Conservation (phyloP, 1,140 invertebrate species). For the Drosophila varians region DNA sequence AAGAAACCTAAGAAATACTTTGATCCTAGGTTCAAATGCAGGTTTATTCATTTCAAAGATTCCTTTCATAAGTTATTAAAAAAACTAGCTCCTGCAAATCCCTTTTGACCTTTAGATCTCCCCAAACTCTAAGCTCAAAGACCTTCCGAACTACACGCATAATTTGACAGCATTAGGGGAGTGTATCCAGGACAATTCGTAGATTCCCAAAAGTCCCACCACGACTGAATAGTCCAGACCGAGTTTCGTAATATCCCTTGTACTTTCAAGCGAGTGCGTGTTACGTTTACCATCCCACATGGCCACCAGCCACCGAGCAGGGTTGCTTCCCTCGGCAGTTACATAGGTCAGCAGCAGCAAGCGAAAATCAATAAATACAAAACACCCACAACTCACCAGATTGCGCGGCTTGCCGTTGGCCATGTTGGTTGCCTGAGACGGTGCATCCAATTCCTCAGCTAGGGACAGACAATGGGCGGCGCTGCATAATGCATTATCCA, state of each 20-base stretch:
- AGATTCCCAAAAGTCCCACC: slow-evolving; percentile 2
- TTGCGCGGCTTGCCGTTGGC: slow-evolving; percentile 64
- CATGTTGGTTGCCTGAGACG: slow-evolving; percentile 27
- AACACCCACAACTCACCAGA: slow-evolving; percentile 62
- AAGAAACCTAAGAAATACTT: no score
- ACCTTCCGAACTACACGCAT: background rate
- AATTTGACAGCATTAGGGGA: slow-evolving; percentile 11
- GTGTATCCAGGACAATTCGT: slow-evolving; percentile 5
- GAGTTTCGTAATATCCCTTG: slow-evolving; percentile 34
- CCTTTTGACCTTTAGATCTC: background rate
- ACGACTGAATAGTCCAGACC: background rate
- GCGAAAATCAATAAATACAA: slow-evolving; percentile 61
- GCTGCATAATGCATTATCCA: slow-evolving; percentile 52
- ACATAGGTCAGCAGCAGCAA: slow-evolving; percentile 65
- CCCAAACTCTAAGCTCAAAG: background rate
- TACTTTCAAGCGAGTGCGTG: slow-evolving; percentile 20
- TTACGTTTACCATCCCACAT: background rate
- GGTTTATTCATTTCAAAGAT: no score
- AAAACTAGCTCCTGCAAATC: no score
- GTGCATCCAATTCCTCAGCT: slow-evolving; percentile 24
- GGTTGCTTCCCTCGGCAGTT: slow-evolving; percentile 41
- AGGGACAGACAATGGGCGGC: slow-evolving; percentile 41
- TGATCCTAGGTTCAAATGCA: no score
- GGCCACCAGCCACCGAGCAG: background rate
- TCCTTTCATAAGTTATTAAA: no score